A percentile compares a stretch with the other conserved stretches of the same genome.
Conservation (phyloP, 2,113 vertebrate genomes). For the Polypterus senegalus region DNA sequence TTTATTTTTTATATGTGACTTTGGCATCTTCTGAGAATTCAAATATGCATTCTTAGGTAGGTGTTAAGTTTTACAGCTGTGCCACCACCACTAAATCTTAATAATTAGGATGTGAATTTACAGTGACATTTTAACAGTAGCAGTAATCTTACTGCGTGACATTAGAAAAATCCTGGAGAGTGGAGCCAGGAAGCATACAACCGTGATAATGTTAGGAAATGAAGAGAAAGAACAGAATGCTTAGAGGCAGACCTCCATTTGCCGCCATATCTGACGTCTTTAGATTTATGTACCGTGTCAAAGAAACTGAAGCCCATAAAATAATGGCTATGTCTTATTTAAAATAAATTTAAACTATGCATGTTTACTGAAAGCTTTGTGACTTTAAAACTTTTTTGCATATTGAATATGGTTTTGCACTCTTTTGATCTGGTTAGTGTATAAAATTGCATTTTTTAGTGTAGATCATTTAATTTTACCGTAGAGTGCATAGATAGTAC, state of each 20-base stretch:
- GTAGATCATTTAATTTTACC: no score
- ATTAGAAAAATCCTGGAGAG: neutral
- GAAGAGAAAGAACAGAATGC: neutral
- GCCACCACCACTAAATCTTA: neutral
- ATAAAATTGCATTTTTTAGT: no score
- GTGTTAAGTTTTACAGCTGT: neutral
- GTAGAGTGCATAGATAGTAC: no score
- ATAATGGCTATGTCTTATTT: no score
- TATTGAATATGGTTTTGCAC: no score
- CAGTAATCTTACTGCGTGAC: neutral
- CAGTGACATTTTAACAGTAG: neutral
- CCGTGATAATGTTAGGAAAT: neutral
- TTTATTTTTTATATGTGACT: no score
- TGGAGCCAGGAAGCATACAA: neutral
- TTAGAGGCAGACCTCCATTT: neutral
- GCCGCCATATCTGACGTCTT: neutral
- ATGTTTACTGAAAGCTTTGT: no score
- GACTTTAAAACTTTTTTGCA: no score
- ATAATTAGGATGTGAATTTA: neutral
- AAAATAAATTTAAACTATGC: no score
- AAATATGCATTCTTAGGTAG: neutral
- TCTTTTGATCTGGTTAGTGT: no score
- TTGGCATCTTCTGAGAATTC: neutral
- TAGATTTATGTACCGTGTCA: neutral
- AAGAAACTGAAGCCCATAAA: no score